Conservation (phyloP, 2,797 vertebrate genomes). For the Rhinichthys osculus region DNA sequence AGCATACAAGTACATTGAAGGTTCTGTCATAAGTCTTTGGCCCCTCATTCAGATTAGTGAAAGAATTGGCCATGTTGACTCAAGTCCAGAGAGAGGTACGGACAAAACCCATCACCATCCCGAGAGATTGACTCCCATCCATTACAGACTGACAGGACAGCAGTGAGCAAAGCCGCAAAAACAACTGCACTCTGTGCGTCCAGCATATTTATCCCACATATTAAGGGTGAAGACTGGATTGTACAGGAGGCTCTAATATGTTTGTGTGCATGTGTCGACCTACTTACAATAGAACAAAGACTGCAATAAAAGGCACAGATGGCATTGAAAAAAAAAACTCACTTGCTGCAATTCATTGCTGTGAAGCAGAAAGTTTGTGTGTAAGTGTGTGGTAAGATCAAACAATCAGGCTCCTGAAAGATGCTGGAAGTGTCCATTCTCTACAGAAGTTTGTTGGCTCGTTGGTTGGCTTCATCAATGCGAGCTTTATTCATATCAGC, state of each 20-base stretch:
- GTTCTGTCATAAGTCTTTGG: conserved; percentile 3
- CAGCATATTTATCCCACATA: conserved; percentile 57
- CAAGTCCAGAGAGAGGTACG: neutral
- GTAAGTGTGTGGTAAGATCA: conserved; percentile 3
- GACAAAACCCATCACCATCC: conserved; percentile 25
- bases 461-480: conserved; percentile 89
- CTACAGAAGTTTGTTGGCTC: conserved; percentile 95
- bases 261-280: conserved; percentile 9
- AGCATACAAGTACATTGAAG: conserved; percentile 13
- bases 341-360: conserved; percentile 27
- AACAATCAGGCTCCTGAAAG: conserved; percentile 6
- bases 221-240: conserved; percentile 43
- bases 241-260: conserved; percentile 50
- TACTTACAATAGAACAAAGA: conserved; percentile 55
- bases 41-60: conserved; percentile 9
- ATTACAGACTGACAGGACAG: conserved; percentile 51
- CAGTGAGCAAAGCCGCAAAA: conserved; percentile 44
- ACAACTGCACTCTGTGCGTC: conserved; percentile 47
- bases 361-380: conserved; percentile 14
- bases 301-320: conserved; percentile 55
- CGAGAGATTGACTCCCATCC: conserved; percentile 39
- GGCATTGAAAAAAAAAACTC: conserved; percentile 31
- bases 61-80: conserved; percentile 19
- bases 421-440: conserved; percentile 48
- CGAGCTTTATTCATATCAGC: conserved; percentile 90